These are phyloP conservation scores for Paramacrobiotus metropolitanus DNA, from an alignment of 1,140 invertebrate genomes.

Conservation along the genomic window DNA sequence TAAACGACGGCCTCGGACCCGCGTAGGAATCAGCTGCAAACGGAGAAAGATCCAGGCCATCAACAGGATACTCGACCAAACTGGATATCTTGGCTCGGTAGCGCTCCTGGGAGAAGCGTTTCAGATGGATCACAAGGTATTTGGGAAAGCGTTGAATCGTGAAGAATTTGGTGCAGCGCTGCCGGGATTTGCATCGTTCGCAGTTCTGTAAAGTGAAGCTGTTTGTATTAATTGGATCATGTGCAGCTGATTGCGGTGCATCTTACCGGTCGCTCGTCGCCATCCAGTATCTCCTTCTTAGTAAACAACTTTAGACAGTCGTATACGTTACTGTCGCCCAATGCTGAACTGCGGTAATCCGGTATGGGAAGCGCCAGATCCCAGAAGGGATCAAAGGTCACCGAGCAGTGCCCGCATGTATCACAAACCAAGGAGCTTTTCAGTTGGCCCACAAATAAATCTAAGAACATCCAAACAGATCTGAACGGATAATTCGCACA, in stretches of 20 bases:
- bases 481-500: too few relatives aligned
- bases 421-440: conserved; percentile 75
- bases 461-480: conserved; percentile 22
- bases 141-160: conserved; percentile 77
- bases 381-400: conserved; percentile 91
- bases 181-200: conserved; percentile 61
- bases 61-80: conserved; percentile 57
- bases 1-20: conserved; percentile 29
- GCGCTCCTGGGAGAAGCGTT: conserved; percentile 67
- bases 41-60: conserved; percentile 51
- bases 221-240: neutral
- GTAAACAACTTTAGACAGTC: conserved; percentile 64
- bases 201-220: conserved; percentile 36
- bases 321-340: neutral
- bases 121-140: conserved; percentile 60
- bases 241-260: neutral
- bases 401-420: conserved; percentile 61
- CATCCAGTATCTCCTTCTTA: conserved; percentile 67
- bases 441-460: conserved; percentile 81
- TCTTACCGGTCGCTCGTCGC: conserved; percentile 66
- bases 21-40: conserved; percentile 33
- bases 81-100: conserved; percentile 60
- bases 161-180: conserved; percentile 76
- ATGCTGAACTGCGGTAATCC: conserved; percentile 12
- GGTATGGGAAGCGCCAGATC: conserved; percentile 62